phyloP scores from a whole-genome alignment of 2,113 vertebrate genomes.

The Pogona vitticeps region DNA sequence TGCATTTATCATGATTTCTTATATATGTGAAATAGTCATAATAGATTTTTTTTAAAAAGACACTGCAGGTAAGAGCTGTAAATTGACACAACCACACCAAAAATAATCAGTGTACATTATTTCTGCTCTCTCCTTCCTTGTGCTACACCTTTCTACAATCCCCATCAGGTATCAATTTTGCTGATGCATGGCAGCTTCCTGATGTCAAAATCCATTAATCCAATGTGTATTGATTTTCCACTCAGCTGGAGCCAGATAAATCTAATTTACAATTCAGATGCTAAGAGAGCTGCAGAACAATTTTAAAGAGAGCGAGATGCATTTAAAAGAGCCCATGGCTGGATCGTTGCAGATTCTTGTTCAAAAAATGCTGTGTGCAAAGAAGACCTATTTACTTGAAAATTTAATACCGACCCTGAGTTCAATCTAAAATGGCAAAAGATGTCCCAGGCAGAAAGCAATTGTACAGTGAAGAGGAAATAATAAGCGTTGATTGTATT shows the following conservation, averaged over 20 bases:
- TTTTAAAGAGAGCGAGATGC: background rate
- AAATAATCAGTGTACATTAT: background rate
- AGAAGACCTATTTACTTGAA: background rate
- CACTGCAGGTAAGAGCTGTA: background rate
- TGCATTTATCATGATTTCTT: background rate
- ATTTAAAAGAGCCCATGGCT: background rate
- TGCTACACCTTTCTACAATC: background rate
- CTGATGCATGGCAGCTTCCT: background rate
- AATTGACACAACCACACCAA: background rate
- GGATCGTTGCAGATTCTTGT: background rate
- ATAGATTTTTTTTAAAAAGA: background rate
- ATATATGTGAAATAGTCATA: background rate
- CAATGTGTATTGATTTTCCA: conserved; percentile 25
- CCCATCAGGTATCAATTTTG: background rate
- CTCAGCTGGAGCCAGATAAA: conserved; percentile 15
- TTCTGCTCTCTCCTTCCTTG: background rate
- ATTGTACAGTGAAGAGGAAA: background rate
- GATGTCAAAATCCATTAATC: conserved; percentile 19
- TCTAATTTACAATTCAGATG: conserved; percentile 32
- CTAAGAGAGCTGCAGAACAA: background rate
- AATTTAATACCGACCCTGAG: accelerated
- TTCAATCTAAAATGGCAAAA: background rate
- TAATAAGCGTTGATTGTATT: background rate
- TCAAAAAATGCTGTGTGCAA: background rate
- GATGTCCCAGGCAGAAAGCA: background rate